Evolutionary conservation across 2,888 invertebrate species (phyloP), one percentile per base, ranked within the genome.

Genomic region (Cheilosia urbana): DNA sequence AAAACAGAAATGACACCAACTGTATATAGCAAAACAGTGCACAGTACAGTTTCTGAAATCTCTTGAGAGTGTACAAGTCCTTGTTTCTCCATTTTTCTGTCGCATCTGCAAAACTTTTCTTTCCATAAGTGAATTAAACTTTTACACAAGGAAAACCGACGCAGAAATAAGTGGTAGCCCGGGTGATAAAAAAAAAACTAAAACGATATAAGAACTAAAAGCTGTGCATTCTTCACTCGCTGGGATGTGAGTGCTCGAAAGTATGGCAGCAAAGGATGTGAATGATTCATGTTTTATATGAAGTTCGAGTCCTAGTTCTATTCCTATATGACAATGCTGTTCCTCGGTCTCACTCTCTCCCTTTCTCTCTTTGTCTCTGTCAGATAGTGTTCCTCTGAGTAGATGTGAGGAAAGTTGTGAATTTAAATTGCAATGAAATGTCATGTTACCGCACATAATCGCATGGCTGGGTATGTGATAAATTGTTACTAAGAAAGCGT

Each of bases 91-190:
- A 49, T 68, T 76, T 68, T 76, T 37, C 58, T 51, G 17, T 57
- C 62, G 55, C 69, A 78, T 71, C 69, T 62, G 78, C 47, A 47
- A 58, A 78, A 78, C 78, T 78, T 78, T 78, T 69, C 37, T 69
- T 45, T 63, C 78, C 57, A 42, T 78, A 78, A 78, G 78, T 78
- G 78, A 78, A 78, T 78, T 78, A 78, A 78, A 78, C 78, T 78
- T 78, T 71, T 57, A 34, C 62, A 34, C 69, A 69, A 78, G 68
- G 69, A 77, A 62, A 78, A 62, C 60, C 69, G 55, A 77, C 7
- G 60, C 76, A 68, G 53, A 45, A 62, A 60, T 77, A 77, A 77
- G 77, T 77, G 68, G 58, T 66, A 58, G 66, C 45, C 53, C 68
- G 42, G 60, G 66, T 51, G 75, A 37, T 45, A 58, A 24, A 47